Percentiles rank a stretch among this genome's conserved stretches.
These are phyloP conservation scores for Steatornis caripensis DNA, from an alignment of 2,113 vertebrate genomes.

Conservation along the genomic window DNA sequence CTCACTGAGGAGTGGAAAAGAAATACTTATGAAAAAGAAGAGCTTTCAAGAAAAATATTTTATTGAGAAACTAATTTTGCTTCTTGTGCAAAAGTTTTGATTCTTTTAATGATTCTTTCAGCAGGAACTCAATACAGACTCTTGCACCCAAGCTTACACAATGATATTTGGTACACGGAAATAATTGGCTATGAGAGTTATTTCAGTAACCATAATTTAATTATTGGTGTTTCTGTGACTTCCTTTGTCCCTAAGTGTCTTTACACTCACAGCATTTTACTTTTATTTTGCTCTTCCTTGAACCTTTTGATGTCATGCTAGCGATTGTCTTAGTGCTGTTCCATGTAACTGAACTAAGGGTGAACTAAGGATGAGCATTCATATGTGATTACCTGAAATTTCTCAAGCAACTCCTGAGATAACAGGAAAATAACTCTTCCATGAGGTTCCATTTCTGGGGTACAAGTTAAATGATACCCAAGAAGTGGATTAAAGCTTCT, in stretches of 20 bases:
- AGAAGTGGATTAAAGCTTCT: neutral
- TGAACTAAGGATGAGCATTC: neutral
- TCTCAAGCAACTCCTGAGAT: neutral
- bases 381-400: neutral
- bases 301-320: neutral
- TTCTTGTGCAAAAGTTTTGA: neutral
- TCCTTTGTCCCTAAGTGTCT: neutral
- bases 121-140: neutral
- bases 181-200: neutral
- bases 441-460: accelerated
- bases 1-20: neutral
- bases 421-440: neutral
- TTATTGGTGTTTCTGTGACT: neutral
- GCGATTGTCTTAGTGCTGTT: neutral
- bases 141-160: neutral
- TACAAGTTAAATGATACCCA: neutral
- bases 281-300: neutral
- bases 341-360: neutral
- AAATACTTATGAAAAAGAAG: neutral
- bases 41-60: neutral
- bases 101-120: neutral
- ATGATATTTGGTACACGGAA: neutral
- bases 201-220: neutral
- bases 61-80: neutral
- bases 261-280: neutral